These are phyloP conservation scores for Odontocerum albicorne DNA, from an alignment of 2,888 invertebrate genomes.

Conservation along the genomic window DNA sequence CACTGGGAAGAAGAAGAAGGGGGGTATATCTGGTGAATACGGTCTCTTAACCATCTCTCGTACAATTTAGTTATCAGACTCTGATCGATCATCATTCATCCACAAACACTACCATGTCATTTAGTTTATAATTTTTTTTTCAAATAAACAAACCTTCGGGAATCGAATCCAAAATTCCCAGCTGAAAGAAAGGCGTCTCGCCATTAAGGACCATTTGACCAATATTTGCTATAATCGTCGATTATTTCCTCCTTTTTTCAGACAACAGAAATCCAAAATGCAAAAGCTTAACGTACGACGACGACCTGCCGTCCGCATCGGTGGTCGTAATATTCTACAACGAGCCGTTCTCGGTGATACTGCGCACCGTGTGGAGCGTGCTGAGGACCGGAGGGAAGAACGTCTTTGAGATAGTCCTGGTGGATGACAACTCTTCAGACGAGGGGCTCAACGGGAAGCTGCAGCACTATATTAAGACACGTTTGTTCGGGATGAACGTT, in stretches of 20 bases:
- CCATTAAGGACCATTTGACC: no score
- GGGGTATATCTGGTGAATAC: no score
- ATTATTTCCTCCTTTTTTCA: conserved; percentile 39
- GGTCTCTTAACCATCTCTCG: no score
- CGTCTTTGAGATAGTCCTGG: conserved; percentile 88
- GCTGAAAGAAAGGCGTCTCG: no score
- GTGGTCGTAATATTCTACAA: conserved; percentile 89
- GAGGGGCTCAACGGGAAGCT: conserved; percentile 72
- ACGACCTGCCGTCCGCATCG: conserved; percentile 70
- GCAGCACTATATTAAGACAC: conserved; percentile 75
- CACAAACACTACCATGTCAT: no score
- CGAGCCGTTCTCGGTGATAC: conserved; percentile 83
- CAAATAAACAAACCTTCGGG: no score
- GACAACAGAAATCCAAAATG: conserved; percentile 53
- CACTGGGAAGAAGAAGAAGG: no score
- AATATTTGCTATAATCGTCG: no score
- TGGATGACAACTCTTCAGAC: conserved; percentile 92
- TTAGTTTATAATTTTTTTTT: no score
- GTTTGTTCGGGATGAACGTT: conserved; percentile 62
- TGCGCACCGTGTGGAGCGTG: conserved; percentile 89
- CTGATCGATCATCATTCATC: no score
- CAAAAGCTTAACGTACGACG: conserved; percentile 49
- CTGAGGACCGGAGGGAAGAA: conserved; percentile 66
- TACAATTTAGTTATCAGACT: no score
- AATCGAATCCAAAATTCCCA: no score